Conservation (phyloP, 1,140 invertebrate genomes). For the Drosophila nikananu region DNA sequence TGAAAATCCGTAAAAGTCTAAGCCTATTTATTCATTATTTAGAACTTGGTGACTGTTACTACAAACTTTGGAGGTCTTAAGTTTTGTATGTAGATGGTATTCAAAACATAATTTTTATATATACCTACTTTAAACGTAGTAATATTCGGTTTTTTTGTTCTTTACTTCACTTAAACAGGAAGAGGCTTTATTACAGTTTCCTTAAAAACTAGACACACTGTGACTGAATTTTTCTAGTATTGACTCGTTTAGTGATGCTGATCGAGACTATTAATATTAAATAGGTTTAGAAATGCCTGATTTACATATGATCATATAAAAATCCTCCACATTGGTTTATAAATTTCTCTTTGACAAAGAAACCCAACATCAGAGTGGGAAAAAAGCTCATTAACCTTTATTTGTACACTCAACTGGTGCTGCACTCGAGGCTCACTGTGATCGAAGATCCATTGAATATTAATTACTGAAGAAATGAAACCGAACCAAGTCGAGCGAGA, state of each 20-base stretch:
- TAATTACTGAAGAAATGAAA: conserved; percentile 39
- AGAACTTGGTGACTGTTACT: too few species aligned
- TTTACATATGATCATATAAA: too few species aligned
- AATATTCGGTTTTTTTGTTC: neutral
- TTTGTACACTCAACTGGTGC: conserved; percentile 58
- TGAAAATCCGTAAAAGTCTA: too few species aligned
- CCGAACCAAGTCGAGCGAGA: conserved; percentile 29
- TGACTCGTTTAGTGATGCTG: neutral
- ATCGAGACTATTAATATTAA: neutral
- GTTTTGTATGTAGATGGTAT: too few species aligned
- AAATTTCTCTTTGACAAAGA: conserved; percentile 37
- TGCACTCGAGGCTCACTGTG: conserved; percentile 44
- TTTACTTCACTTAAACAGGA: neutral
- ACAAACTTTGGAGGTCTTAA: too few species aligned
- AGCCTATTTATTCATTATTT: too few species aligned
- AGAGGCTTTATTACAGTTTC: neutral
- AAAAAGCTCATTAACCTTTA: conserved; percentile 79
- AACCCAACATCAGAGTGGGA: conserved; percentile 11
- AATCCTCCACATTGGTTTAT: neutral
- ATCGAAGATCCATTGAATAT: conserved; percentile 26
- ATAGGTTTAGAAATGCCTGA: too few species aligned
- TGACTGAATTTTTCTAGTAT: neutral
- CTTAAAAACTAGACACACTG: neutral
- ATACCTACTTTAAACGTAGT: too few species aligned
- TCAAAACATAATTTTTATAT: too few species aligned